Evolutionary conservation across 1,140 invertebrate genomes (phyloP).

Genomic region (Plodia interpunctella): DNA sequence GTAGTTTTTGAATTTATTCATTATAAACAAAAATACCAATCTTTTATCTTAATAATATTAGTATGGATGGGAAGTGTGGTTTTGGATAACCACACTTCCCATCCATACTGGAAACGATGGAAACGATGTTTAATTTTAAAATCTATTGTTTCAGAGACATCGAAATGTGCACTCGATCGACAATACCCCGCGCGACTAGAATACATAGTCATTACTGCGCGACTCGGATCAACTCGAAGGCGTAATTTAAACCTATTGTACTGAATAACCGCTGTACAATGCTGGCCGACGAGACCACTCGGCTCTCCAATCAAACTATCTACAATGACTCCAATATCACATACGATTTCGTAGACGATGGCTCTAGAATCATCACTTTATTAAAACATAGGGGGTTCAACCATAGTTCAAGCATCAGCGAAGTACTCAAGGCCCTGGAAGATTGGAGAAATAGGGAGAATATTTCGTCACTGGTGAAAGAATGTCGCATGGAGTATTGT

Average conservation of each 20-base stretch:
- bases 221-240: not conserved
- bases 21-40: no score
- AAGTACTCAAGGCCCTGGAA: constrained; percentile 47
- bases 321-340: constrained; percentile 28
- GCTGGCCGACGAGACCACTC: constrained; percentile 46
- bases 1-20: no score
- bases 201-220: not conserved
- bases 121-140: not conserved
- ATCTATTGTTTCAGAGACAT: not conserved
- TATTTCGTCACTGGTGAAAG: constrained; percentile 55
- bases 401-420: constrained; percentile 44
- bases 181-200: not conserved
- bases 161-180: not conserved
- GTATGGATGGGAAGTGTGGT: no score
- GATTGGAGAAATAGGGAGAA: constrained; percentile 53
- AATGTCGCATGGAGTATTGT: constrained; percentile 59
- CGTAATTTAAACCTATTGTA: constrained; percentile 8
- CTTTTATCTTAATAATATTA: no score
- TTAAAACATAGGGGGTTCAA: constrained; percentile 47
- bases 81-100: no score
- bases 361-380: constrained; percentile 45
- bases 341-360: constrained; percentile 42
- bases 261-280: constrained; percentile 31
- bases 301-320: constrained; percentile 26
- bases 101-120: no score